Evolutionary conservation across 2,888 invertebrate species (phyloP), one percentile per base, ranked within the genome.

Genomic region (Tinea trinotella): DNA sequence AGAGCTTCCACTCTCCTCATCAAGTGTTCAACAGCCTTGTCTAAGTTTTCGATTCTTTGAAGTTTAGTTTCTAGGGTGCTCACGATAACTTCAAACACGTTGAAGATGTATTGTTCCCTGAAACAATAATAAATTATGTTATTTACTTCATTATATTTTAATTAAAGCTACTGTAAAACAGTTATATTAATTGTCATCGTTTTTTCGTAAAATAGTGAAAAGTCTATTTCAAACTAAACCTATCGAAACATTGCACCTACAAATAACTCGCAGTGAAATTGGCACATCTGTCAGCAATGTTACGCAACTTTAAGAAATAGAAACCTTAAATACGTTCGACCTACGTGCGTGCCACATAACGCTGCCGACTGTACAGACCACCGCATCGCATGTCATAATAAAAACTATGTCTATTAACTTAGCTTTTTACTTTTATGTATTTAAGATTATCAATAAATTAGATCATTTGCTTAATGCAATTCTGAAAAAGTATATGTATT

Each of bases 31-130:
- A 95, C 93, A 0, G 95, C 94, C 74, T 93, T 93, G 74, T 96
- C 95, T 56, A 95, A 78, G 71, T 94, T 95, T 68, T 95, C 95
- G 68, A 96, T 94, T 62, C 95, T 88, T 71, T 95, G 94, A 10
- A 96, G 84, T 82, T 95, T 95, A 3, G 94, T 93, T 74, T 96
- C 95, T 63, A 95, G 79, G 19, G 95, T 95, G 63, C 94, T 93
- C 56, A 95, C 94, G 61, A 96, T 94, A 54, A 94, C 94, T 78
- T 95, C 95, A 80, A 96, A 95, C 55, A 96, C 93, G 73, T 93
- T 93, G 80, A 94, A 92, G 59, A 95, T 89, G 74, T 95, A 94
- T 75, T 94, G 93, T 76, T 95, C 95, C 78, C 95, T 95, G 91
- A 58, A 90, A 90, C 72, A 84, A 80, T 3, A 52, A 40, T 9